Base-by-base conservation (phyloP, 2,888 invertebrate genomes). In the Baronia brevicornis region DNA sequence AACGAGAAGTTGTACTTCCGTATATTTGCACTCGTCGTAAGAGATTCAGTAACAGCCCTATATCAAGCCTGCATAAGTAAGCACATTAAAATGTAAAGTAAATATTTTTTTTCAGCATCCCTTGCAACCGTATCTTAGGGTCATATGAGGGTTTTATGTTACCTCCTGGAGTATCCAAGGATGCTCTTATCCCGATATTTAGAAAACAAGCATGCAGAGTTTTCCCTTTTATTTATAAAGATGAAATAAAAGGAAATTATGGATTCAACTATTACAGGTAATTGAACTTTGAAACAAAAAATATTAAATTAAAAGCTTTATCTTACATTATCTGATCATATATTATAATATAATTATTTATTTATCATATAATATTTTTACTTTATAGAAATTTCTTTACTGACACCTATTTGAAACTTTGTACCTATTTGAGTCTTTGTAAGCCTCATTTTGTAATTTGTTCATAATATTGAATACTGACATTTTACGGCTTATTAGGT, bases 121-220 rank as follows among this genome's bases (percentile, higher is more conserved):
- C 67, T 6, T 95, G 94, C 64, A 92, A 93, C 57, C 79, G 86
- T 5, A 73, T 94, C 7, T 84, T 86, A 46, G 93, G 93, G 0
- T 69, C 88, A 0, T 91, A 88, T 38, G 95, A 95, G 58, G 95
- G 93, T 1, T 80, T 91, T 0, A 73, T 93, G 46, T 88, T 93
- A 43, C 90, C 93, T 0, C 77, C 87, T 0, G 72, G 88, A 39
- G 59, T 93, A 13, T 68, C 68, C 1, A 87, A 71, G 28, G 58
- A 80, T 1, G 78, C 71, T 0, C 57, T 66, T 1, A 85, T 95
- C 38, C 78, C 86, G 0, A 65, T 94, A 6, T 96, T 90, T 68
- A 86, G 94, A 33, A 90, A 90, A 45, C 90, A 94, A 9, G 92
- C 95, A 46, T 96, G 96, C 66, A 86, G 94, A 35, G 85, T 90